Evolutionary conservation across 1,140 invertebrate genomes (phyloP).

Genomic region (Zaprionus capensis): DNA sequence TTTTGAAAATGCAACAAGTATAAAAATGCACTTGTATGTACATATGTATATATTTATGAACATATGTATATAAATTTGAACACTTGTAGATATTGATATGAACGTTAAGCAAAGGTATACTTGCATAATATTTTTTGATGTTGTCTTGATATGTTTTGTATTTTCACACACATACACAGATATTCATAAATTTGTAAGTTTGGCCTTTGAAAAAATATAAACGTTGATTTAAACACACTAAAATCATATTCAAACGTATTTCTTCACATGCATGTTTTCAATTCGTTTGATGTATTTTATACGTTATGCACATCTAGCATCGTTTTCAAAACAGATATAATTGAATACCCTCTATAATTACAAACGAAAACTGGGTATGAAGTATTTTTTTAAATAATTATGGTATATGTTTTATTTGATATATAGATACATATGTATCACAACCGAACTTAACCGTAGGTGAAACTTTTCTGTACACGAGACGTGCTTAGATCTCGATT

Average conservation of each 20-base stretch:
- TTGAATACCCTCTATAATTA: neutral
- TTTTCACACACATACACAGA: neutral
- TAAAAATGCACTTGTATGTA: neutral
- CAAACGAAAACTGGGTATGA: neutral
- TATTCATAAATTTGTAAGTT: neutral
- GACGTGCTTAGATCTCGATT: constrained; percentile 56
- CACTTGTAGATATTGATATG: neutral
- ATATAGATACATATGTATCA: constrained; percentile 33
- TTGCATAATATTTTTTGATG: neutral
- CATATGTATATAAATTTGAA: neutral
- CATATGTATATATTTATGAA: neutral
- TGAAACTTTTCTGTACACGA: constrained; percentile 61
- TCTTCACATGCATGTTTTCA: constrained; percentile 14
- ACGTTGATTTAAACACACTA: neutral
- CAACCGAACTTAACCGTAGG: constrained; percentile 59
- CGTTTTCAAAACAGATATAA: neutral
- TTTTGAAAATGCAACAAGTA: neutral
- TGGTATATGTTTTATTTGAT: neutral
- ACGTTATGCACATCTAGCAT: neutral
- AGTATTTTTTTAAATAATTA: neutral
- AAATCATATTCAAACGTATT: neutral
- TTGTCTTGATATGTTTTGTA: neutral
- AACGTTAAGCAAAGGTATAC: neutral
- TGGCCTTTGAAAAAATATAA: neutral
- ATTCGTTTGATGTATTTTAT: neutral